A percentile compares a stretch with the other conserved stretches of the same genome.
Conservation (phyloP, 2,113 vertebrate genomes). For the Leptobrachium ailaonicum region DNA sequence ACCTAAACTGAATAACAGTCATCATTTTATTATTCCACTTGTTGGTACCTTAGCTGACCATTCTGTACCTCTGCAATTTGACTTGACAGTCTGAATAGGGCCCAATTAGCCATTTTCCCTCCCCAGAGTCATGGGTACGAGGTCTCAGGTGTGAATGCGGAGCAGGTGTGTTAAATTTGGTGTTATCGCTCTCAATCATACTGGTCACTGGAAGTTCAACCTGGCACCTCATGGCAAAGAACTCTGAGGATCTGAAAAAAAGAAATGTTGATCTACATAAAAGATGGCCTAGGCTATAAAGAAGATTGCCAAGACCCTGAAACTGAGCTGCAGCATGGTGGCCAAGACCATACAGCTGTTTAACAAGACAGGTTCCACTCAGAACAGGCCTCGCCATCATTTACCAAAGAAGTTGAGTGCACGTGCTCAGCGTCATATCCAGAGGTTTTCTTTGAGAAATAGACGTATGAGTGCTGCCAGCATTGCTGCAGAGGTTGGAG, state of each 20-base stretch:
- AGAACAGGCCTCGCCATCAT: constrained; percentile 1
- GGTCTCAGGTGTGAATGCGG: too few relatives aligned
- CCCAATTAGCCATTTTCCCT: neutral
- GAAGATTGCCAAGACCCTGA: too few relatives aligned
- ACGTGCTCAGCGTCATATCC: neutral
- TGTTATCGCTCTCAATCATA: constrained; percentile 2
- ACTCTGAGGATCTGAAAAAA: neutral
- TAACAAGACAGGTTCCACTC: neutral
- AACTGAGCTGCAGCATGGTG: too few relatives aligned
- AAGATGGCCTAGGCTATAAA: neutral
- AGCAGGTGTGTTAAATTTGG: neutral
- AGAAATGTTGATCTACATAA: neutral
- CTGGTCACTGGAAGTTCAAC: constrained; percentile 2
- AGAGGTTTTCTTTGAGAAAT: neutral
- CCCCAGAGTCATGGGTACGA: neutral
- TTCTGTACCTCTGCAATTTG: too few relatives aligned
- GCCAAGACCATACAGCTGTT: neutral
- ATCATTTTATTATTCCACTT: too few relatives aligned
- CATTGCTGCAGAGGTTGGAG: constrained; percentile 6
- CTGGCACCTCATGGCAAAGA: constrained; percentile 1
- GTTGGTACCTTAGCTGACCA: too few relatives aligned
- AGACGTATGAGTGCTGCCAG: constrained; percentile 6
- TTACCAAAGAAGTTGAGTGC: neutral
- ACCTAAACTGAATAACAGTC: too few relatives aligned
- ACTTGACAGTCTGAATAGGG: too few relatives aligned